Percentiles rank a stretch among this genome's conserved stretches.
Evolutionary conservation across 2,113 vertebrate genomes (phyloP).

Genomic region (Fulica atra): DNA sequence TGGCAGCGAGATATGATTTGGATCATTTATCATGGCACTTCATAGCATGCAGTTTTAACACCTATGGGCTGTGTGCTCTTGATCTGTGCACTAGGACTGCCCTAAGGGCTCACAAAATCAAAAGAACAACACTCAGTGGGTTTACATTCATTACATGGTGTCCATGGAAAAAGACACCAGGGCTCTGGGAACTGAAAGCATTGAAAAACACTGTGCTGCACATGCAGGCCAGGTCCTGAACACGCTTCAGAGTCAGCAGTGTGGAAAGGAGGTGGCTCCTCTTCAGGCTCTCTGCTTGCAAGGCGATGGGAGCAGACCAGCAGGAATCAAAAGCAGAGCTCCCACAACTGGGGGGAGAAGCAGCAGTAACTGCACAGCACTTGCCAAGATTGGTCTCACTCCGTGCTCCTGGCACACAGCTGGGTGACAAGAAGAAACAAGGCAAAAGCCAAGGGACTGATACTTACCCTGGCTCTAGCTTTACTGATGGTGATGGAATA

Average conservation of each 20-base stretch:
- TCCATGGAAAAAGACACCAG: neutral
- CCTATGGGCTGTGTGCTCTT: neutral
- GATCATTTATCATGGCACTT: neutral
- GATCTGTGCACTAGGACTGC: neutral
- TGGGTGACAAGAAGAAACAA: neutral
- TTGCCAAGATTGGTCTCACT: neutral
- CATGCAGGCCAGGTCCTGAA: constrained; percentile 33
- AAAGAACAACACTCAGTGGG: neutral
- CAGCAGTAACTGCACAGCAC: neutral
- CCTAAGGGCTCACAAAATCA: neutral
- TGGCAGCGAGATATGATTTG: neutral
- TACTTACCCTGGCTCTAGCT: constrained; percentile 52
- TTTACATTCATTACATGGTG: neutral
- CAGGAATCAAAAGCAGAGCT: neutral
- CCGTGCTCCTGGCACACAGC: neutral
- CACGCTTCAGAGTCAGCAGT: neutral
- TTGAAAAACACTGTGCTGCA: neutral
- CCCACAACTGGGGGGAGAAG: neutral
- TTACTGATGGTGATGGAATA: constrained; percentile 8
- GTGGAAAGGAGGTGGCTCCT: neutral
- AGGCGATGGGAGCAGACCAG: neutral
- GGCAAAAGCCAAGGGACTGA: neutral
- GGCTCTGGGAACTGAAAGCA: neutral
- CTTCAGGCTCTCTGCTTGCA: neutral
- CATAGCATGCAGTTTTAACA: neutral